These are phyloP conservation scores for Trypoxylus dichotomus DNA, from an alignment of 1,140 invertebrate genomes.

Conservation along the genomic window DNA sequence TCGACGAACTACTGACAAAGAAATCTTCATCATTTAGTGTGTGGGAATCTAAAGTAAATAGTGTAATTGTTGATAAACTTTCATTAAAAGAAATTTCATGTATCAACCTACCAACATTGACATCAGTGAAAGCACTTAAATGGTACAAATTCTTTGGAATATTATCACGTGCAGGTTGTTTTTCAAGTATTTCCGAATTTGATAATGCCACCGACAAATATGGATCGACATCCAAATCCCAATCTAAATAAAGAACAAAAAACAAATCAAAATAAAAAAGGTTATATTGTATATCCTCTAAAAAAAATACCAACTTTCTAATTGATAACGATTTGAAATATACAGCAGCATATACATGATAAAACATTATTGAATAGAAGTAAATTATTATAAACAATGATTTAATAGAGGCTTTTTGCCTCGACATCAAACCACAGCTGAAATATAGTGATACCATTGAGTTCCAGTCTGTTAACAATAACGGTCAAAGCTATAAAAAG, in stretches of 20 bases:
- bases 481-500: too few relatives aligned
- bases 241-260: slow-evolving; percentile 45
- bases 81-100: not conserved
- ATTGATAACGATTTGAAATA: too few relatives aligned
- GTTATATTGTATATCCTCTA: not conserved
- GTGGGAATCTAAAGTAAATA: slow-evolving; percentile 34
- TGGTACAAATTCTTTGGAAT: slow-evolving; percentile 27
- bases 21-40: slow-evolving; percentile 63
- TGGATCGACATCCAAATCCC: slow-evolving; percentile 50
- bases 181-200: not conserved
- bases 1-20: slow-evolving; percentile 69
- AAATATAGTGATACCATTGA: too few relatives aligned
- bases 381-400: too few relatives aligned
- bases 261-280: not conserved
- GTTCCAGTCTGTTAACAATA: too few relatives aligned
- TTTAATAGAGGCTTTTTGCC: too few relatives aligned
- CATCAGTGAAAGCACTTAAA: slow-evolving; percentile 18
- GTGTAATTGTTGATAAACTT: not conserved
- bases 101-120: slow-evolving; percentile 20
- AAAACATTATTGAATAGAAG: too few relatives aligned
- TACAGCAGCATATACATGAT: too few relatives aligned
- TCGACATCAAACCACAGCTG: too few relatives aligned
- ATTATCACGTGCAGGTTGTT: not conserved
- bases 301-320: too few relatives aligned
- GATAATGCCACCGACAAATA: slow-evolving; percentile 30